Evolutionary conservation across 2,888 invertebrate species (phyloP), one percentile per base, ranked within the genome.

Genomic region (Diaprepes abbreviatus): DNA sequence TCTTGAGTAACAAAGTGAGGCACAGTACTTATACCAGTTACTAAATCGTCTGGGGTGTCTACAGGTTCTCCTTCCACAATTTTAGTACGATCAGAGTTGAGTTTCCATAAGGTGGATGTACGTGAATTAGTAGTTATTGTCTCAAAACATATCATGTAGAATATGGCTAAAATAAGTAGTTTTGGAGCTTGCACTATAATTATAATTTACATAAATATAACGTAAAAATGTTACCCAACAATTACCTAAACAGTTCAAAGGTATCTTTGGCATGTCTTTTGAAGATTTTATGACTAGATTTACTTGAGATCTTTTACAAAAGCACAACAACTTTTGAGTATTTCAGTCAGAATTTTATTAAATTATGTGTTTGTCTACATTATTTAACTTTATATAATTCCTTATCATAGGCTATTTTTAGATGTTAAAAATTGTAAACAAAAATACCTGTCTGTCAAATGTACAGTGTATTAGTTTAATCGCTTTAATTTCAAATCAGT

Each of bases 71-170:
- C 89, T 79, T 91, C 91, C 69, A 92, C 88, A 69, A 93, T 91
- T 85, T 91, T 90, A 60, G 91, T 92, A 81, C 90, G 91, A 78
- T 93, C 92, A 57, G 88, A 85, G 82, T 91, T 93, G 70, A 95
- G 85, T 85, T 91, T 91, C 95, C 95, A 95, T 81, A 93, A 87
- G 77, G 91, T 92, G 60, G 94, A 93, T 14, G 93, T 93, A 76
- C 93, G 89, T 35, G 94, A 93, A 85, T 94, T 94, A 74, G 91
- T 93, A 66, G 84, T 83, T 78, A 92, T 87, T 79, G 92, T 88
- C 85, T 92, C 90, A 81, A 91, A 89, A 75, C 90, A 90, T 83
- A 92, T 87, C 81, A 91, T 87, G 83, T 92, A 92, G 79, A 92
- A 28, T 24, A 70, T 52, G 16, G 36, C 64, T 68, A 33, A 84